Base-by-base conservation (phyloP, 2,888 invertebrate genomes). In the Nymphalis c-album region DNA sequence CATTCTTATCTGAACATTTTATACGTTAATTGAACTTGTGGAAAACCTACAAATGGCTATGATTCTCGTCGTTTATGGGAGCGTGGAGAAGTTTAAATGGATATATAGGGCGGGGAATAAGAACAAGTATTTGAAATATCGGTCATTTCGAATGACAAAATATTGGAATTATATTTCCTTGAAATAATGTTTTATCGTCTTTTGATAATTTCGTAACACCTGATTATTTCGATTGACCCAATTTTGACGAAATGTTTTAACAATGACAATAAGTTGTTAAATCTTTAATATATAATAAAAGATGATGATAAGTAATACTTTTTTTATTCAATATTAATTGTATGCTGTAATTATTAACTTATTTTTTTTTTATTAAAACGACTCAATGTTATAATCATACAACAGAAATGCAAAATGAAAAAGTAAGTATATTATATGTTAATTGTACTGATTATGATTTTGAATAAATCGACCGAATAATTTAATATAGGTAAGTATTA, bases 41-140 rank as follows among this genome's bases (percentile, higher is more conserved):
- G 57, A 40, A 57, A 57, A 57, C 57, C 18, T 18, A 35, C 40
- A 40, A 40, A 40, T 40, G 40, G 40, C 40, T 35, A 55, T 17
- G 53, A 31, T 77, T 64, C 40, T 59, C 50, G 59, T 62, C 48
- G 67, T 46, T 63, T 64, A 71, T 62, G 64, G 67, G 31, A 59
- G 77, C 77, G 35, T 57, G 35, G 81, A 79, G 78, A 81, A 80
- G 78, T 83, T 79, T 76, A 73, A 79, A 74, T 80, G 74, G 78
- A 77, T 81, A 80, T 86, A 78, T 84, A 80, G 86, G 86, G 86
- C 84, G 85, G 84, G 60, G 65, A 66, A 61, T 48, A 81, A 85
- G 84, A 83, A 80, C 64, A 63, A 74, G 71, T 63, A 48, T 51
- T 45, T 22, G 45, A 60, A 67, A 65, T 64, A 64, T 69, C 69